These are phyloP conservation scores for Cheilosia impressa DNA, from an alignment of 2,888 invertebrate genomes.

Conservation along the genomic window DNA sequence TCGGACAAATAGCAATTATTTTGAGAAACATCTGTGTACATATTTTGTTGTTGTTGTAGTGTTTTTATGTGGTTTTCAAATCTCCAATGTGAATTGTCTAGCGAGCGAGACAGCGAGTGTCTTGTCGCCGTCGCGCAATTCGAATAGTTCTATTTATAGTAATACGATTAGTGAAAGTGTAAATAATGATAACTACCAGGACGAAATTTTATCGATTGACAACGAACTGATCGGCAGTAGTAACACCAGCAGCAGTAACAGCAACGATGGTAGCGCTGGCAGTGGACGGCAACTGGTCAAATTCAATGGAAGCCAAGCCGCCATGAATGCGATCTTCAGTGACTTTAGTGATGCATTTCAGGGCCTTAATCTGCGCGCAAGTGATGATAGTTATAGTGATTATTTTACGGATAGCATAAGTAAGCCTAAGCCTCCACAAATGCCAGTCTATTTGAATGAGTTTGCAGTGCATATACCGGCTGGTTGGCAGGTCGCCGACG, in stretches of 20 bases:
- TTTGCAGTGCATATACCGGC: slow-evolving; percentile 94
- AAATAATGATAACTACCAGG: slow-evolving; percentile 76
- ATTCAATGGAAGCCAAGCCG: slow-evolving; percentile 65
- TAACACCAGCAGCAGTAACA: slow-evolving; percentile 31
- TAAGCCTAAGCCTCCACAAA: slow-evolving; percentile 75
- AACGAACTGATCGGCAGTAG: slow-evolving; percentile 69
- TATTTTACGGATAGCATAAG: slow-evolving; percentile 72
- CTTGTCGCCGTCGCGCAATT: slow-evolving; percentile 22
- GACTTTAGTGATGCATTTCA: slow-evolving; percentile 78
- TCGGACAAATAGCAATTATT: slow-evolving; percentile 67
- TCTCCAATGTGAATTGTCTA: slow-evolving; percentile 73
- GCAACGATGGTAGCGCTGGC: slow-evolving; percentile 8
- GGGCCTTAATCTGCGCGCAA: slow-evolving; percentile 73
- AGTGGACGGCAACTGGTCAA: slow-evolving; percentile 29
- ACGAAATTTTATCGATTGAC: slow-evolving; percentile 63
- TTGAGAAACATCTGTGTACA: slow-evolving; percentile 76
- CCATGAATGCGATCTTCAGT: slow-evolving; percentile 78
- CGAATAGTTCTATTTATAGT: slow-evolving; percentile 55
- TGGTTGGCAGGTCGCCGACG: slow-evolving; percentile 88
- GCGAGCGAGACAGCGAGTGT: slow-evolving; percentile 35
- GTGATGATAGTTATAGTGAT: slow-evolving; percentile 76
- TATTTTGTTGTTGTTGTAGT: slow-evolving; percentile 77
- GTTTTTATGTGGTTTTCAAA: slow-evolving; percentile 77
- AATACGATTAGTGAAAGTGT: slow-evolving; percentile 77
- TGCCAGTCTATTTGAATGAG: slow-evolving; percentile 89